Conservation (phyloP, 2,797 vertebrate genomes). For the Diplodus sargus region DNA sequence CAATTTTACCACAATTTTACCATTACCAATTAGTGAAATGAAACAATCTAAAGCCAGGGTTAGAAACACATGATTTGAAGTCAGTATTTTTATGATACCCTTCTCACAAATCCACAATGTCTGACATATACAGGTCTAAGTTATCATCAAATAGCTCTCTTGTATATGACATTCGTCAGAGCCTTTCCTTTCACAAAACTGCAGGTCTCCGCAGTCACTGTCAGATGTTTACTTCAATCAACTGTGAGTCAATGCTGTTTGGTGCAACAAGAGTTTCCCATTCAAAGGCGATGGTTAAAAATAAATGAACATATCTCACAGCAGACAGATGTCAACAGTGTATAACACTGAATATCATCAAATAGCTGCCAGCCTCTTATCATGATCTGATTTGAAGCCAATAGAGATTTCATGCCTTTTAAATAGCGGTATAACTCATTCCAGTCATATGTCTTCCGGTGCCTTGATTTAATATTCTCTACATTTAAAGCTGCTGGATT, state of each 20-base stretch:
- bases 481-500: slow-evolving; percentile 76
- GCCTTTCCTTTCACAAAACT: slow-evolving; percentile 8
- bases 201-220: slow-evolving; percentile 32
- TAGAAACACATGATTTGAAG: background rate
- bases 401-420: slow-evolving; percentile 68
- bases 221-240: slow-evolving; percentile 49
- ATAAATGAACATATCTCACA: slow-evolving; percentile 49
- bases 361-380: slow-evolving; percentile 62
- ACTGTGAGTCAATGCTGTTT: slow-evolving; percentile 18
- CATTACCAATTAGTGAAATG: background rate
- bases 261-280: slow-evolving; percentile 22
- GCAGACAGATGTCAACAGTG: slow-evolving; percentile 49
- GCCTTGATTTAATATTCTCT: slow-evolving; percentile 76
- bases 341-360: slow-evolving; percentile 61
- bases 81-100: background rate
- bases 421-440: slow-evolving; percentile 70
- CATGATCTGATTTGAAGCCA: slow-evolving; percentile 64
- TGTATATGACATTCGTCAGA: slow-evolving; percentile 29
- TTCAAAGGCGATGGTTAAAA: slow-evolving; percentile 46
- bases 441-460: slow-evolving; percentile 59
- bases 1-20: background rate
- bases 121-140: background rate
- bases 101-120: slow-evolving; percentile 4
- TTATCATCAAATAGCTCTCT: slow-evolving; percentile 21
- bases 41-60: background rate